A percentile compares a stretch with the other conserved stretches of the same genome.
phyloP scores from a whole-genome alignment of 2,888 invertebrate species.

The Penaeus monodon region DNA sequence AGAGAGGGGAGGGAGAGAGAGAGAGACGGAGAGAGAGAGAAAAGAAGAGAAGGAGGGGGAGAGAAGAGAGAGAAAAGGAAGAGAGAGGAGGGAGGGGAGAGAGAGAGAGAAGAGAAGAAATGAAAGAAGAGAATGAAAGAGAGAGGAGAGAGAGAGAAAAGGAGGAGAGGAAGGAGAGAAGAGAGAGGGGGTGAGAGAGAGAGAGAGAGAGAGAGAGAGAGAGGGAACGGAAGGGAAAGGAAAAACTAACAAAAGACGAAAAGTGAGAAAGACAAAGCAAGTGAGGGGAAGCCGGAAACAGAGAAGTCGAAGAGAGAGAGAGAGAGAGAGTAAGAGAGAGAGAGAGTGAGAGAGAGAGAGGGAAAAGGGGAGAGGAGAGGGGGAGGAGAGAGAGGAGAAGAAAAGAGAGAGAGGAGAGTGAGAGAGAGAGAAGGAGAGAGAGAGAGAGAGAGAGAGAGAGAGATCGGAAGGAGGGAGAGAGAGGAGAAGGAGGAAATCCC shows the following conservation, averaged over 20 bases:
- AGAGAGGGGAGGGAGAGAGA: not conserved
- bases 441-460: too few species aligned
- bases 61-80: not conserved
- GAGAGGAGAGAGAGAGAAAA: not conserved
- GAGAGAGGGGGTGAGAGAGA: not conserved
- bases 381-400: not conserved
- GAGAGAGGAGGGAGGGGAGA: not conserved
- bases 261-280: too few species aligned
- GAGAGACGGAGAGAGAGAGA: too few species aligned
- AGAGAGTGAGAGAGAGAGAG: not conserved
- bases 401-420: not conserved
- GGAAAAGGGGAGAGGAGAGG: not conserved
- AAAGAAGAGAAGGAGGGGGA: not conserved
- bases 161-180: not conserved
- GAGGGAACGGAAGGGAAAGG: too few species aligned
- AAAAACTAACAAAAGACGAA: too few species aligned
- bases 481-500: not conserved
- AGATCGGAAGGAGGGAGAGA: not conserved
- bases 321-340: not conserved
- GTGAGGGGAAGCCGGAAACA: too few species aligned
- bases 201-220: not conserved
- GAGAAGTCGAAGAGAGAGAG: not conserved
- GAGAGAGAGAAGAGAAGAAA: too few species aligned
- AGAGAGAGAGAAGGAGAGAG: too few species aligned
- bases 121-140: too few species aligned